Percentiles rank a stretch among this genome's conserved stretches.
These are phyloP conservation scores for Cyanistes caeruleus DNA, from an alignment of 2,113 vertebrate species.

Conservation along the genomic window DNA sequence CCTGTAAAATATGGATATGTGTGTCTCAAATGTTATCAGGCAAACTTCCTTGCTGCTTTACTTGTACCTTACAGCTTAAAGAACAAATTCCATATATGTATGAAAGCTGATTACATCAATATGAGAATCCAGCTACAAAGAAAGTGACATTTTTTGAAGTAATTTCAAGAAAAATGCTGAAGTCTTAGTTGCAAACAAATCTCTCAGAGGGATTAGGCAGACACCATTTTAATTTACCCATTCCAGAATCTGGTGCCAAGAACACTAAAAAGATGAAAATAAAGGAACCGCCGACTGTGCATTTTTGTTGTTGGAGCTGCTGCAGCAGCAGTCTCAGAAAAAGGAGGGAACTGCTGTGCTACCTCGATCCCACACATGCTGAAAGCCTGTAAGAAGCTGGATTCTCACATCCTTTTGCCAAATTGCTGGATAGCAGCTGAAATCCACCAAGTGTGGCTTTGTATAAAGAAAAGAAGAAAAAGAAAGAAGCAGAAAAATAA, in stretches of 20 bases:
- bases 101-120: slow-evolving; percentile 26
- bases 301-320: slow-evolving; percentile 57
- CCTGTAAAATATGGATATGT: background rate
- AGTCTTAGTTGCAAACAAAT: slow-evolving; percentile 46
- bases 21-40: background rate
- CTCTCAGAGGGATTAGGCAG: slow-evolving; percentile 61
- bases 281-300: slow-evolving; percentile 59
- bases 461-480: background rate
- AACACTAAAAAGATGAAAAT: slow-evolving; percentile 65
- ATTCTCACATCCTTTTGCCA: slow-evolving; percentile 47
- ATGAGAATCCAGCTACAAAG: slow-evolving; percentile 43
- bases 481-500: background rate
- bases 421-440: slow-evolving; percentile 46
- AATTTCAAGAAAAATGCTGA: slow-evolving; percentile 48
- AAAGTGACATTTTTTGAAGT: slow-evolving; percentile 16
- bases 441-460: slow-evolving; percentile 41
- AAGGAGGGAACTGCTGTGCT: slow-evolving; percentile 15
- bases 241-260: slow-evolving; percentile 43
- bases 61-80: background rate
- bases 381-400: slow-evolving; percentile 31
- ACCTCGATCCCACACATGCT: background rate
- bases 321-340: slow-evolving; percentile 34
- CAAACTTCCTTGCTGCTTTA: background rate
- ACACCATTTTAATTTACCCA: slow-evolving; percentile 72
- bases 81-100: background rate